Percentiles rank a stretch among this genome's conserved stretches.
These are phyloP conservation scores for Synaphobranchus kaupii DNA, from an alignment of 2,797 vertebrate species.

Conservation along the genomic window DNA sequence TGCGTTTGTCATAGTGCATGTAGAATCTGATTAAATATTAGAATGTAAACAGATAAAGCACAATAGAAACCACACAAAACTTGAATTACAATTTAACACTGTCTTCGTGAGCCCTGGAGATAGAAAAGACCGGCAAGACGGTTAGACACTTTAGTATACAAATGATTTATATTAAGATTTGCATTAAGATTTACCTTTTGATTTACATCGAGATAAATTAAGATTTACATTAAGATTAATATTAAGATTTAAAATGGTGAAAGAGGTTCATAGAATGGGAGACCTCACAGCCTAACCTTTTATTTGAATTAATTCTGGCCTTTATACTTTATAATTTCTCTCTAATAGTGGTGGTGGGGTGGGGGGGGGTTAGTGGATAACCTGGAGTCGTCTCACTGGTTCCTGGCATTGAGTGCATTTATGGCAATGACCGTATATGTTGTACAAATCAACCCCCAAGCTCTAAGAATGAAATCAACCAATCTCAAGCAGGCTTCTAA, in stretches of 20 bases:
- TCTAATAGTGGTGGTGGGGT: neutral
- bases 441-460: neutral
- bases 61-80: neutral
- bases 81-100: neutral
- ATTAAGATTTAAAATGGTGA: neutral
- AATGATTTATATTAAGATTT: neutral
- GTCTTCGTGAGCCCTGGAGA: neutral
- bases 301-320: neutral
- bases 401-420: neutral
- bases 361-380: neutral
- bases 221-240: neutral
- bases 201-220: neutral
- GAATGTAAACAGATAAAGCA: neutral
- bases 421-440: neutral
- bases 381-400: neutral
- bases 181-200: neutral
- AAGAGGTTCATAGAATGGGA: neutral
- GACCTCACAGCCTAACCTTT: neutral
- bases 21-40: neutral
- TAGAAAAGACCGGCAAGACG: neutral
- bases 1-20: neutral
- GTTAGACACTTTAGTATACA: neutral
- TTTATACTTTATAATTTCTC: no score
- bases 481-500: neutral
- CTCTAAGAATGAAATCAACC: neutral